Evolutionary conservation across 1,140 invertebrate species (phyloP), one percentile per base, ranked within the genome.

Genomic region (Drosophila bocqueti): DNA sequence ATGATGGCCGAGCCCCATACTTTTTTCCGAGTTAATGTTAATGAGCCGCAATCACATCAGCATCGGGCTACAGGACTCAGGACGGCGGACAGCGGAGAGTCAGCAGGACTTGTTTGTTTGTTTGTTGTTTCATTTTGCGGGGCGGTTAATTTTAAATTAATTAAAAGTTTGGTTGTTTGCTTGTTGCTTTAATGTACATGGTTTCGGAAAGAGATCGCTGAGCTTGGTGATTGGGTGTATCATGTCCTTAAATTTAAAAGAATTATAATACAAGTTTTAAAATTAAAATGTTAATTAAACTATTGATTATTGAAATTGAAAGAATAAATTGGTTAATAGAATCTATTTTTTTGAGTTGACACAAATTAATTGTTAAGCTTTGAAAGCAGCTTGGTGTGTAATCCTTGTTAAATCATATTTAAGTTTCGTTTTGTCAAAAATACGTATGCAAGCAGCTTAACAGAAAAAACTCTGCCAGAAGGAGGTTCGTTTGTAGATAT

Each of bases 21-120:
- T 46, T 43, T 61, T 68, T 58, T 34, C 26, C 45, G 57, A 36
- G 62, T 74, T 63, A 67, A 61, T 75, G 75, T 79, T 79, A 83
- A 83, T 83, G 81, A 83, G 55, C 76, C 61, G 67, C 73, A 83
- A 83, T 83, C 64, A 79, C 45, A 60, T 76, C 60, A 77, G 72
- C 79, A 81, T 71, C 65, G 57, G 49, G 60, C 46, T 60, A 61
- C 45, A 60, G 67, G 45, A 58, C 59, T 55, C 24, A 36, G 65
- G 58, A 29, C 46, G 26, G 26, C 31, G 64, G 58, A 54, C 47
- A 36, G 26, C 54, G n/a, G 46, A 52, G 61, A 47, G 73, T 64
- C 58, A 36, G 29, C 69, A 50, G 40, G 55, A 64, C 68, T 78
- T 73, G 54, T 82, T 57, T 57, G 59, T 82, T 57, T 57, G 54